Evolutionary conservation across 2,113 vertebrate species (phyloP).

Genomic region (Puntigrus tetrazona): DNA sequence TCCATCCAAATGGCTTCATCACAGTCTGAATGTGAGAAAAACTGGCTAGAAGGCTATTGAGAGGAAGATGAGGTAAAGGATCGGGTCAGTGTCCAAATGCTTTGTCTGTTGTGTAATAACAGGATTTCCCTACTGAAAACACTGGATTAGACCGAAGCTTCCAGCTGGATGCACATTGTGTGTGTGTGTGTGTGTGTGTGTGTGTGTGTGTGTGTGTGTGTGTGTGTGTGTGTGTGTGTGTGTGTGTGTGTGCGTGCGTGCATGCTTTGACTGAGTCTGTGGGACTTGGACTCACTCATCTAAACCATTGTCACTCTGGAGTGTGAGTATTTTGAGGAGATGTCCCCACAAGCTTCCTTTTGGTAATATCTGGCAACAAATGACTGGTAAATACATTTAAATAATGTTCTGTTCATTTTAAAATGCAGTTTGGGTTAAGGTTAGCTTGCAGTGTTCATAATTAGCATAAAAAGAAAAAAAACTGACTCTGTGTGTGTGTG

Average conservation of each 20-base stretch:
- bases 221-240: too few species aligned
- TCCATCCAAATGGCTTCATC: neutral
- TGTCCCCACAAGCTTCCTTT: neutral
- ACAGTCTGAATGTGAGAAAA: neutral
- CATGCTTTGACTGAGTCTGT: constrained; percentile 8
- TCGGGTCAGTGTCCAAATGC: neutral
- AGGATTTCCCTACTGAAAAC: constrained; percentile 26
- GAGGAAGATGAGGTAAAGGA: constrained; percentile 17
- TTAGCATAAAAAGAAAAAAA: neutral
- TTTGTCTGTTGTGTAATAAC: constrained; percentile 1
- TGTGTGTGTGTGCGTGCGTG: constrained; percentile 43
- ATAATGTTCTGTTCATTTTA: neutral
- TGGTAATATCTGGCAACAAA: neutral
- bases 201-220: constrained; percentile 26
- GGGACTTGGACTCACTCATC: neutral
- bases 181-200: constrained; percentile 30
- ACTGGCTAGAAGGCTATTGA: neutral
- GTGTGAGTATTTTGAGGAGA: constrained; percentile 11
- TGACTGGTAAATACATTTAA: neutral
- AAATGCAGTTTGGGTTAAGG: neutral
- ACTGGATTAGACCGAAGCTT: neutral
- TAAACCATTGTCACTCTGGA: neutral
- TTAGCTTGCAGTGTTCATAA: neutral
- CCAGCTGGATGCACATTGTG: constrained; percentile 18
- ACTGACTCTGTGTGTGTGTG: too few species aligned